A percentile compares a stretch with the other conserved stretches of the same genome.
These are phyloP conservation scores for Alosa sapidissima DNA, from an alignment of 2,797 vertebrate species.

Conservation along the genomic window DNA sequence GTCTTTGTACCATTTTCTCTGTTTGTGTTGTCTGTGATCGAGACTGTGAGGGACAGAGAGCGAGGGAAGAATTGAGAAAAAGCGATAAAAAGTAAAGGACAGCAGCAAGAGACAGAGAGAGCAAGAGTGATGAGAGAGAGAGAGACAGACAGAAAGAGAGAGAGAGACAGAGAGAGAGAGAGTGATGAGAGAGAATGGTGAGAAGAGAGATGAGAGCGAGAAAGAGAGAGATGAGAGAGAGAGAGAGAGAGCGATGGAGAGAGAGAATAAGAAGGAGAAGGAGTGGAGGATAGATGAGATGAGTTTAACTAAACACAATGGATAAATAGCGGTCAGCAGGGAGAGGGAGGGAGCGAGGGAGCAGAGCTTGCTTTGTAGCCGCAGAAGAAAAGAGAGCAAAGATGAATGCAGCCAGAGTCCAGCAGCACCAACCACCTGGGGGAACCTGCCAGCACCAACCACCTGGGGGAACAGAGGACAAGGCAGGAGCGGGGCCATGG, in stretches of 20 bases:
- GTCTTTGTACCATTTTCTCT: conserved; percentile 54
- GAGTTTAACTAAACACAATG: conserved; percentile 63
- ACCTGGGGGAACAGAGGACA: no score
- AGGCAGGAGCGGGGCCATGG: neutral
- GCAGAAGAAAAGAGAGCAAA: conserved; percentile 87
- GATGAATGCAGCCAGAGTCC: conserved; percentile 87
- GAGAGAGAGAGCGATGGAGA: conserved; percentile 27
- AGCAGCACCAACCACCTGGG: conserved; percentile 77
- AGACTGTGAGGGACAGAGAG: neutral
- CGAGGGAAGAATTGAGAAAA: conserved; percentile 23
- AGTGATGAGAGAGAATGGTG: conserved; percentile 23
- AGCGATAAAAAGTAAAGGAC: conserved; percentile 26
- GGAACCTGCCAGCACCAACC: conserved; percentile 54
- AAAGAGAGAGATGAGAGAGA: neutral
- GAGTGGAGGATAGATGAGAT: conserved; percentile 55
- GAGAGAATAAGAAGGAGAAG: conserved; percentile 30
- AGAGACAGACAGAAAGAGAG: neutral
- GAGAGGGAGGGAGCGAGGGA: conserved; percentile 66
- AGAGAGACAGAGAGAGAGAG: neutral
- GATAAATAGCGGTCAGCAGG: conserved; percentile 74
- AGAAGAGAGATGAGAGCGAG: conserved; percentile 29
- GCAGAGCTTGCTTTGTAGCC: conserved; percentile 82
- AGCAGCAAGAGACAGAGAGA: neutral
- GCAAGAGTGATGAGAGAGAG: neutral
- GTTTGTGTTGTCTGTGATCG: conserved; percentile 46